Evolutionary conservation across 2,888 invertebrate genomes (phyloP).

Genomic region (Cremastinae sp.): DNA sequence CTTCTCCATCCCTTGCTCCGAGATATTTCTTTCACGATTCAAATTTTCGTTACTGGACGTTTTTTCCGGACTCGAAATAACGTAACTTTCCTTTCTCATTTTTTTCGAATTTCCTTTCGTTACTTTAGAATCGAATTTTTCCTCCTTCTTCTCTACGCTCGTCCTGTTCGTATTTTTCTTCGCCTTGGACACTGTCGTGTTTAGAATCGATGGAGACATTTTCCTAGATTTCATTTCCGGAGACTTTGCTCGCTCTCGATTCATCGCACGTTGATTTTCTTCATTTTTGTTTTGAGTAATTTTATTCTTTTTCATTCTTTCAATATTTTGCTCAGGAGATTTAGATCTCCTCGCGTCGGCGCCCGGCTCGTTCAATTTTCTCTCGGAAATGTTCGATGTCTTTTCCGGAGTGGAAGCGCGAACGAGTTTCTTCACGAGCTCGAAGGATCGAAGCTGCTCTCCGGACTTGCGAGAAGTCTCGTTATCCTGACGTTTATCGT

Average conservation of each 20-base stretch:
- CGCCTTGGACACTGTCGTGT: constrained; percentile 27
- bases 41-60: neutral
- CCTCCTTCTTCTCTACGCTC: constrained; percentile 13
- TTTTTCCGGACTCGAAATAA: neutral
- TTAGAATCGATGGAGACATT: constrained; percentile 37
- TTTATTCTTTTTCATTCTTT: constrained; percentile 66
- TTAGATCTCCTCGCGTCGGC: constrained; percentile 43
- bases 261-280: constrained; percentile 58
- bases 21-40: constrained; percentile 8
- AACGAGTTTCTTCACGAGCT: constrained; percentile 50
- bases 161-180: constrained; percentile 31
- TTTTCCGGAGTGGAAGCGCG: constrained; percentile 25
- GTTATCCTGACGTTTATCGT: neutral
- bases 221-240: constrained; percentile 42
- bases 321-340: constrained; percentile 62
- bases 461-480: constrained; percentile 38
- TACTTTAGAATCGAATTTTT: constrained; percentile 45
- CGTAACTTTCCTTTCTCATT: constrained; percentile 34
- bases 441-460: constrained; percentile 47
- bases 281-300: constrained; percentile 58
- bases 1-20: constrained; percentile 40
- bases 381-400: constrained; percentile 15
- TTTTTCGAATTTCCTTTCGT: constrained; percentile 39
- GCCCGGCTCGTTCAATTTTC: constrained; percentile 29
- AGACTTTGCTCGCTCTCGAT: constrained; percentile 7